Evolutionary conservation across 2,797 vertebrate genomes (phyloP).

Genomic region (Triplophysa yarkandensis): DNA sequence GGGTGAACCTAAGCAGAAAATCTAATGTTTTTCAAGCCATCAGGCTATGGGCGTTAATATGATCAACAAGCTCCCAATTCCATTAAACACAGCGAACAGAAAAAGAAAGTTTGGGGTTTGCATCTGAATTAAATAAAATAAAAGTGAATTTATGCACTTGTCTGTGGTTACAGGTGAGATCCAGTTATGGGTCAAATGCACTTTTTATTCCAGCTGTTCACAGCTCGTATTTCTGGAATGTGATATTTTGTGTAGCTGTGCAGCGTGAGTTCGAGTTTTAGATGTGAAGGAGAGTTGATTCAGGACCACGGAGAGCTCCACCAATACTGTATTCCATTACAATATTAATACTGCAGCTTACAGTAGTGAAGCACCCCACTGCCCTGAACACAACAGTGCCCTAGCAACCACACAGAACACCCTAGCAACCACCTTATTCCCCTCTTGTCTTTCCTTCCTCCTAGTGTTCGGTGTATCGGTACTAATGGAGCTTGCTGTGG

Average conservation of each 20-base stretch:
- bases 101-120: not conserved
- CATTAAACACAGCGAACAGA: not conserved
- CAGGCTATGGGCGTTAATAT: not conserved
- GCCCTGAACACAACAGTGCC: not conserved
- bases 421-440: not conserved
- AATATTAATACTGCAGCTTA: not conserved
- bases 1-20: not conserved
- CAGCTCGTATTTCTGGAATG: too few species aligned
- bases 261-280: not conserved
- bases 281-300: not conserved
- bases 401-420: not conserved
- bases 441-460: not conserved
- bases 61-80: not conserved
- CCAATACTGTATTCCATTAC: not conserved
- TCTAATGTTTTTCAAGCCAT: not conserved
- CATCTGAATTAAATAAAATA: not conserved
- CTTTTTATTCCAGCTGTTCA: conserved; percentile 1
- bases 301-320: conserved; percentile 24
- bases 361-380: not conserved
- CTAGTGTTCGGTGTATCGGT: not conserved
- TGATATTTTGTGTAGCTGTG: not conserved
- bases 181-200: not conserved
- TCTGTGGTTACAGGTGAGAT: not conserved
- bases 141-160: not conserved
- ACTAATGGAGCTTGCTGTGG: conserved; percentile 10